Conservation (phyloP, 2,797 vertebrate species). For the Bufotes viridis region DNA sequence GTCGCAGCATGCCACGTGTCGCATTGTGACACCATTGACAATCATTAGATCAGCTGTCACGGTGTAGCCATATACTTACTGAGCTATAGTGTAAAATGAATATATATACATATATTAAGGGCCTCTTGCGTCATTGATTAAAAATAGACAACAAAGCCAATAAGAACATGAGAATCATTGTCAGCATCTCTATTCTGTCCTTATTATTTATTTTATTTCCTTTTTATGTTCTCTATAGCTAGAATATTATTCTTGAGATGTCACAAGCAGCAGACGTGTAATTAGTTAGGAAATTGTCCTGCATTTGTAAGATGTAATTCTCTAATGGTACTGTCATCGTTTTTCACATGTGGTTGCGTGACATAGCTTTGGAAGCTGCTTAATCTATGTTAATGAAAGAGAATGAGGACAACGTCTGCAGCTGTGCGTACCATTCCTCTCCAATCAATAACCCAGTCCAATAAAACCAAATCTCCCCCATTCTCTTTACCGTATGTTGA, state of each 20-base stretch:
- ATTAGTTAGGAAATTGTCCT: constrained; percentile 38
- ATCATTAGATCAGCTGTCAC: too few relatives aligned
- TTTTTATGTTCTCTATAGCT: constrained; percentile 17
- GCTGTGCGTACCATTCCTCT: background rate
- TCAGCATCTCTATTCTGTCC: background rate
- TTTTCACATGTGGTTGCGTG: constrained; percentile 36
- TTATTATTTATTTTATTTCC: constrained; percentile 6
- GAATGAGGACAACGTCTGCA: constrained; percentile 19
- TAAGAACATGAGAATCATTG: background rate
- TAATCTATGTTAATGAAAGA: constrained; percentile 45
- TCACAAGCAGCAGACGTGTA: constrained; percentile 21
- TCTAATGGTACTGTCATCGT: constrained; percentile 38
- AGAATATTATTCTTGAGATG: constrained; percentile 1
- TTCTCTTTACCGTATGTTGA: constrained; percentile 20
- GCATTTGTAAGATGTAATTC: constrained; percentile 26
- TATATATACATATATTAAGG: too few relatives aligned
- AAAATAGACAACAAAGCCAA: background rate
- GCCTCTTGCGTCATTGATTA: too few relatives aligned
- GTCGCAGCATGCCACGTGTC: too few relatives aligned
- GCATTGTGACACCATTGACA: too few relatives aligned
- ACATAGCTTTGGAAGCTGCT: constrained; percentile 16
- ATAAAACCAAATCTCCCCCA: background rate
- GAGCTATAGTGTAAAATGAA: too few relatives aligned
- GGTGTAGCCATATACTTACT: too few relatives aligned
- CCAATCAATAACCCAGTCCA: constrained; percentile 14